These are phyloP conservation scores for Oeneis ivallda DNA, from an alignment of 2,888 invertebrate genomes.

Conservation along the genomic window DNA sequence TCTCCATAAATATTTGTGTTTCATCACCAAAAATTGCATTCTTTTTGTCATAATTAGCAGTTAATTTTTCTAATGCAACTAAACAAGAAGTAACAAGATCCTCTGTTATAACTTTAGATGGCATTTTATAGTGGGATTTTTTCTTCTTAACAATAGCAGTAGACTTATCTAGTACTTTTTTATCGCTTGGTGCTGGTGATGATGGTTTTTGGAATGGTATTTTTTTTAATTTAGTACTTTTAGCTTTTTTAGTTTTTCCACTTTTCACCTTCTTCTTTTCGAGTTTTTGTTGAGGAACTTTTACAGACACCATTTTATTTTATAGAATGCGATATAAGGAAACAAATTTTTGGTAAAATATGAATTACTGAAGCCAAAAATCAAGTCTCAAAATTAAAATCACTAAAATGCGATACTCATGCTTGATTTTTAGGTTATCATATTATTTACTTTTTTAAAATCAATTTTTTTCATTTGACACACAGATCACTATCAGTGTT, in stretches of 20 bases:
- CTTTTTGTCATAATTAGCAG: constrained; percentile 56
- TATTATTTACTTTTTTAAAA: too few relatives aligned
- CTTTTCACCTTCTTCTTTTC: constrained; percentile 36
- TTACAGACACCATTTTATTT: constrained; percentile 41
- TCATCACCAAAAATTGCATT: constrained; percentile 81
- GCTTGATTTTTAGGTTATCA: too few relatives aligned
- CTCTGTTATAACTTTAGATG: constrained; percentile 60
- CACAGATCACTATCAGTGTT: too few relatives aligned
- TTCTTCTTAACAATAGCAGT: constrained; percentile 40
- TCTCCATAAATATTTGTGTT: constrained; percentile 81
- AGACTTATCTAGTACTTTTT: background rate
- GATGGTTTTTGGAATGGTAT: constrained; percentile 1
- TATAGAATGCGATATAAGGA: background rate
- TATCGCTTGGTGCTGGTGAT: background rate
- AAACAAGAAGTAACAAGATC: constrained; percentile 57
- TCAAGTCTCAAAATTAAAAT: too few relatives aligned
- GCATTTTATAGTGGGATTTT: constrained; percentile 59
- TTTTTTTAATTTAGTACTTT: background rate
- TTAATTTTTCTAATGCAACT: constrained; percentile 58
- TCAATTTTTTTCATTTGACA: too few relatives aligned
- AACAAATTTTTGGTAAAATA: background rate
- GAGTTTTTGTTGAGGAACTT: constrained; percentile 35
- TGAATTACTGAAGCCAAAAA: background rate
- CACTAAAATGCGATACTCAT: too few relatives aligned
- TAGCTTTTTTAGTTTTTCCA: constrained; percentile 27